Conservation (phyloP, 2,797 vertebrate species). For the Rallus crepitans region DNA sequence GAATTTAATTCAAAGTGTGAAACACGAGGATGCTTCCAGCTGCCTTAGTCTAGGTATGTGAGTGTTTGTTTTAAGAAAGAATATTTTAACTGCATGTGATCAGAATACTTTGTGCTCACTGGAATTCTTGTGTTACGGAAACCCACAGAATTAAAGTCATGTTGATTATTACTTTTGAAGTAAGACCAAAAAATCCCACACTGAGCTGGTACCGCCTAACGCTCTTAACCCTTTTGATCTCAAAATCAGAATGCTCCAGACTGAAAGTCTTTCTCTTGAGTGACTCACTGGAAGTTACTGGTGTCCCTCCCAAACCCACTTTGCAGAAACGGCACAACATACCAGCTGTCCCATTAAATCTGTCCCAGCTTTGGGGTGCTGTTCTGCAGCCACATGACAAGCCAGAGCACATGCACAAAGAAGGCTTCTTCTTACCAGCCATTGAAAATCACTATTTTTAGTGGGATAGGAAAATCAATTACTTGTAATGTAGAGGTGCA, state of each 20-base stretch:
- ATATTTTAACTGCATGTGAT: background rate
- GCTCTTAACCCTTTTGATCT: background rate
- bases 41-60: slow-evolving; percentile 79
- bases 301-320: background rate
- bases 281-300: background rate
- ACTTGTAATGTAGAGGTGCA: background rate
- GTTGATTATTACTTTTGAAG: background rate
- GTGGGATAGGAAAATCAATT: background rate
- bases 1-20: slow-evolving; percentile 79
- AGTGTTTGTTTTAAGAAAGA: background rate
- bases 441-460: background rate
- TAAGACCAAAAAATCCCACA: background rate
- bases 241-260: background rate
- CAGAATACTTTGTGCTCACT: background rate
- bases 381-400: background rate
- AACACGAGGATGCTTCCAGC: slow-evolving; percentile 71
- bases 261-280: background rate
- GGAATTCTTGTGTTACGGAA: background rate
- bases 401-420: background rate
- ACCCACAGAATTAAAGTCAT: background rate
- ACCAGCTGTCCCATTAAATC: background rate
- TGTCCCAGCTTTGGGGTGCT: background rate
- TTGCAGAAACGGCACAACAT: background rate
- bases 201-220: background rate
- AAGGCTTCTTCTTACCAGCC: background rate